Evolutionary conservation across 2,113 vertebrate genomes (phyloP), one percentile per base, ranked within the genome.

Genomic region (Notothenia rossii): DNA sequence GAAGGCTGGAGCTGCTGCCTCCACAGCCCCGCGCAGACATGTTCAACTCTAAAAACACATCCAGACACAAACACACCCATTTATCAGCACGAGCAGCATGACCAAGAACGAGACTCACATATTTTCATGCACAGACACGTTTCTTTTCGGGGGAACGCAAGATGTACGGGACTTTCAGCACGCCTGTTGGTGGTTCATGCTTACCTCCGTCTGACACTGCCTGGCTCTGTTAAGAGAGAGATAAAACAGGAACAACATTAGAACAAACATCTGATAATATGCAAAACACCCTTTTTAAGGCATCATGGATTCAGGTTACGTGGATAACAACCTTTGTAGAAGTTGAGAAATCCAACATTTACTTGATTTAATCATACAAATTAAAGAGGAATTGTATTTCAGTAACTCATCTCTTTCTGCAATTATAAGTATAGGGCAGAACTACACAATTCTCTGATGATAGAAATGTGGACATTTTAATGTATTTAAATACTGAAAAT

Each of bases 191-290:
- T 75, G 66, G 73, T 77, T 84, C 70, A 79, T 12, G 60, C 94
- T 95, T 86, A 96, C 96, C 95, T 95, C 96, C 95, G 67, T 96
- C 96, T 80, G 96, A 96, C 61, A 94, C 93, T 1, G 96, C 95
- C 91, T 95, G 92, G 62, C 91, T 94, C 96, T 96, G 92, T 77
- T 70, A 86, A 90, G 25, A 85, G n/a, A 87, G 43, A 79, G 59
- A 73, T 33, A 15, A 73, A 61, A 43, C n/a, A 46, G 49, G 29
- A 53, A 50, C 14, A 72, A 18, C 13, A 45, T 0, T 17, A 22
- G n/a, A 53, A 12, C 2, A n/a, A 54, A 58, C 9, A 70, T 46
- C 33, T 66, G 56, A 64, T 25, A 14, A 62, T 9, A 61, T 22
- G 2, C 20, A 33, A 50, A 12, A 45, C 45, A 59, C 18, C 10